Evolutionary conservation across 92 coral and sea anemone species (phyloP), one percentile per base, ranked within the genome.

Genomic region (Epizoanthus illoricatus): DNA sequence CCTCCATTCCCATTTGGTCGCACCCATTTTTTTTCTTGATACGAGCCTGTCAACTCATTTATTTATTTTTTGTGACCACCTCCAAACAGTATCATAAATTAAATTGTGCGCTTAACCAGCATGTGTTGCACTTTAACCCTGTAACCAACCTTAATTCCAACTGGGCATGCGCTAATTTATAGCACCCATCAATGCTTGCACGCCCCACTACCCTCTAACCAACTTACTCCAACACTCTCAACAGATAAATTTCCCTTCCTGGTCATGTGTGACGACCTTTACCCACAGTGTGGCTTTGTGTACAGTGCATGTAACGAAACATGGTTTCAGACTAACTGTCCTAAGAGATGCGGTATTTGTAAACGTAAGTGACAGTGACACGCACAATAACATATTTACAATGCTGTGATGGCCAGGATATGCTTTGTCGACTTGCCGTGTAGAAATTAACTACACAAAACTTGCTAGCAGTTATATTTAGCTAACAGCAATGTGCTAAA

Each of bases 261-360:
- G 80, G 79, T 93, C 13, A 81, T 88, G 86, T 93, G 97, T 85
- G 90, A 93, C 19, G 97, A 93, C 86, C 60, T 86, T 65, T 91
- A 88, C 87, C 89, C 93, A 56, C 81, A 87, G 72, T 91, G 97
- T 72, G 93, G 92, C 62, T 86, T 91, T 65, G 90, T 89, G 75
- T 84, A 88, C 90, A 86, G 95, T 39, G 85, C 92, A 65, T 89
- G 97, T 74, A 91, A 95, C 80, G 98, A 95, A 23, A 80, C 92
- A 0, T 95, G 98, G 98, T 90, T 92, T 86, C 95, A 93, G 81
- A 71, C 94, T 16, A 89, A 95, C 89, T 95, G 98, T 61, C 97
- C 93, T 39, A 93, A 89, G 83, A 87, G 91, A 86, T 95, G 98
- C 66, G 88, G 87, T 84, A 76, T 91, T 67, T 95, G 98, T 69